phyloP scores from a whole-genome alignment of 2,113 vertebrate species.

The Lagopus leucura region DNA sequence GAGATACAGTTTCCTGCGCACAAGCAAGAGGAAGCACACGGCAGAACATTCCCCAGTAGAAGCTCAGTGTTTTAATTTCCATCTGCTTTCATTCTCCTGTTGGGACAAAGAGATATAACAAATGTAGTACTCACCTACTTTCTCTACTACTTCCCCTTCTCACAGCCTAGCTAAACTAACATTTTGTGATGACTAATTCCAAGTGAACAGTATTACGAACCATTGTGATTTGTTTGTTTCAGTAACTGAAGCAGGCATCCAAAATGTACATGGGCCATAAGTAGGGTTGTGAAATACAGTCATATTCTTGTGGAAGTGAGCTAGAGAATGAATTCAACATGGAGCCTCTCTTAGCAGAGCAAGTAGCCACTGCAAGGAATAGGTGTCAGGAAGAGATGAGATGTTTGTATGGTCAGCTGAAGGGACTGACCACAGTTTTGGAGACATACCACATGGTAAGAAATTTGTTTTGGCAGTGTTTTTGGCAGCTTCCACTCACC shows the following conservation, averaged over 20 bases:
- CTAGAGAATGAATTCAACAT: not conserved
- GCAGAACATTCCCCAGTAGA: not conserved
- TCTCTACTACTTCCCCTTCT: not conserved
- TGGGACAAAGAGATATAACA: not conserved
- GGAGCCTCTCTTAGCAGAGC: not conserved
- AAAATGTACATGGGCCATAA: not conserved
- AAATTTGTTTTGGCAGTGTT: not conserved
- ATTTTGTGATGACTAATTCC: not conserved
- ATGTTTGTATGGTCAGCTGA: rapidly evolving
- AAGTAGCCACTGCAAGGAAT: not conserved
- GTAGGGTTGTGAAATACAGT: not conserved
- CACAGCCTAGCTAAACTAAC: not conserved
- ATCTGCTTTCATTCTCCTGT: not conserved
- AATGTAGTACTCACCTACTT: not conserved
- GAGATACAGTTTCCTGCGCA: not conserved
- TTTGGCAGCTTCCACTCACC: not conserved
- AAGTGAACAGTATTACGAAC: not conserved
- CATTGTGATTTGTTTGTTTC: not conserved
- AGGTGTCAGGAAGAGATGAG: not conserved
- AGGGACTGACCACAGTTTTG: not conserved
- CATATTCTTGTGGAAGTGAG: not conserved
- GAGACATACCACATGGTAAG: not conserved
- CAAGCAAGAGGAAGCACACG: not conserved
- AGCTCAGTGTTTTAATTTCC: not conserved
- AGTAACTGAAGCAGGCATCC: not conserved